Conservation (phyloP, 2,888 invertebrate species). For the Heteromurus nitidus region DNA sequence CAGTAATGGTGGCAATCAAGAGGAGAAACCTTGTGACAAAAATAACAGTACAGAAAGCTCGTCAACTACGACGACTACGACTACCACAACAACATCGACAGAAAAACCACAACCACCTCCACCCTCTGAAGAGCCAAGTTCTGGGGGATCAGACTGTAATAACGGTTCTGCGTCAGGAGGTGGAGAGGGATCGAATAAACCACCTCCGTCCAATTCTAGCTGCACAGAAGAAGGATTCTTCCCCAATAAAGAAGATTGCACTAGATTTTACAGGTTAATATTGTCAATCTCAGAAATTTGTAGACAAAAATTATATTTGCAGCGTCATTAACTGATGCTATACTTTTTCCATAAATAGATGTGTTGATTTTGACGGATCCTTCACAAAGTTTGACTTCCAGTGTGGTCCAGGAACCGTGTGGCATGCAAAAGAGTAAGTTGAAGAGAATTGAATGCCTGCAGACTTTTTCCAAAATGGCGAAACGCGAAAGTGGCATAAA, state of each 20-base stretch:
- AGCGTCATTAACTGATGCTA: not conserved
- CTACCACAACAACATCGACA: not conserved
- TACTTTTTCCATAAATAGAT: constrained; percentile 33
- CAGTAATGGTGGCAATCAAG: not conserved
- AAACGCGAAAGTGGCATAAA: too few relatives aligned
- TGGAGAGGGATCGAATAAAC: constrained; percentile 32
- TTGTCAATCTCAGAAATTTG: too few relatives aligned
- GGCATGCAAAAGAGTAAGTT: constrained; percentile 63
- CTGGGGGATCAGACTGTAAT: constrained; percentile 19
- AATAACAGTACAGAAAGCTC: constrained; percentile 38
- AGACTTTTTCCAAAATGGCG: too few relatives aligned
- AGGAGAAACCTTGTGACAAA: constrained; percentile 5
- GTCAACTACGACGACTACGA: not conserved
- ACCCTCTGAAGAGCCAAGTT: constrained; percentile 16
- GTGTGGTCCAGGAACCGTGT: constrained; percentile 71
- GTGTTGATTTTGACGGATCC: constrained; percentile 61
- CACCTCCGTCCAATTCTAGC: constrained; percentile 47
- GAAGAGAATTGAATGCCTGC: not conserved
- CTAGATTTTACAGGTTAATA: constrained; percentile 63
- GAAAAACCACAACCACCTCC: constrained; percentile 17
- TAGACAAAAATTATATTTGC: not conserved
- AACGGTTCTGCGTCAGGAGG: constrained; percentile 16
- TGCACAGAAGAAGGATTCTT: constrained; percentile 66
- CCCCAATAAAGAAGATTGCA: constrained; percentile 65
- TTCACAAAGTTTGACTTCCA: constrained; percentile 70